Evolutionary conservation across 1,140 invertebrate species (phyloP).

Genomic region (Harpegnathos saltator): DNA sequence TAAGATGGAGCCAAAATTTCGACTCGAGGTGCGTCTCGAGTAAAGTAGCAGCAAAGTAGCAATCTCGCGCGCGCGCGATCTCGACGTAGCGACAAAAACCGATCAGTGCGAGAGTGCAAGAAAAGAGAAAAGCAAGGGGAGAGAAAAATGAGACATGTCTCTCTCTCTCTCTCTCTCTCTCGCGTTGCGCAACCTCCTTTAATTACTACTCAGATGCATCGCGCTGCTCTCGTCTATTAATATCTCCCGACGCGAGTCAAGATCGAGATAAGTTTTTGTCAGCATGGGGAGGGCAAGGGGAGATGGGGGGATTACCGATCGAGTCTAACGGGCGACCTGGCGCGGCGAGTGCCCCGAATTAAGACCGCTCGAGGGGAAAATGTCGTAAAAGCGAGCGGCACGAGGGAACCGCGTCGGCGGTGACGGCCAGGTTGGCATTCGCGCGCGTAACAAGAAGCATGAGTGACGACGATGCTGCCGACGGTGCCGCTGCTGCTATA

Average conservation of each 20-base stretch:
- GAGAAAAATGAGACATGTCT: too few relatives aligned
- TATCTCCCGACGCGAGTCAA: not conserved
- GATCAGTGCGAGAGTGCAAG: constrained; percentile 1
- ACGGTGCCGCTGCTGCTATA: too few relatives aligned
- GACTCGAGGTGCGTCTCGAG: too few relatives aligned
- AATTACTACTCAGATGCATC: not conserved
- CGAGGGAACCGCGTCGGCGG: not conserved
- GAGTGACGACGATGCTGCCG: not conserved
- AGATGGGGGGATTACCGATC: constrained; percentile 5
- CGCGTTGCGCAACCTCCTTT: constrained; percentile 13
- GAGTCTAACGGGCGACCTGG: not conserved
- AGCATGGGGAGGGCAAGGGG: too few relatives aligned
- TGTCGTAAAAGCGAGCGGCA: constrained; percentile 19
- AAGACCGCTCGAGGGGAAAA: constrained; percentile 16
- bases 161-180: too few relatives aligned
- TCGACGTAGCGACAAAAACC: constrained; percentile 6
- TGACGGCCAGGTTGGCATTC: constrained; percentile 8
- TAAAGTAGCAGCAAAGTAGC: too few relatives aligned
- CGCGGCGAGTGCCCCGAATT: constrained; percentile 10
- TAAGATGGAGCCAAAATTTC: too few relatives aligned
- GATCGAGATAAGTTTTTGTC: constrained; percentile 11
- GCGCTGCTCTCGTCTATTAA: constrained; percentile 6
- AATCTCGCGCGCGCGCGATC: not conserved
- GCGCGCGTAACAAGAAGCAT: constrained; percentile 13
- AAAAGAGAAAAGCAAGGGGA: not conserved